Evolutionary conservation across 1,140 invertebrate genomes (phyloP).

Genomic region (Phymorhynchus buccinoides): DNA sequence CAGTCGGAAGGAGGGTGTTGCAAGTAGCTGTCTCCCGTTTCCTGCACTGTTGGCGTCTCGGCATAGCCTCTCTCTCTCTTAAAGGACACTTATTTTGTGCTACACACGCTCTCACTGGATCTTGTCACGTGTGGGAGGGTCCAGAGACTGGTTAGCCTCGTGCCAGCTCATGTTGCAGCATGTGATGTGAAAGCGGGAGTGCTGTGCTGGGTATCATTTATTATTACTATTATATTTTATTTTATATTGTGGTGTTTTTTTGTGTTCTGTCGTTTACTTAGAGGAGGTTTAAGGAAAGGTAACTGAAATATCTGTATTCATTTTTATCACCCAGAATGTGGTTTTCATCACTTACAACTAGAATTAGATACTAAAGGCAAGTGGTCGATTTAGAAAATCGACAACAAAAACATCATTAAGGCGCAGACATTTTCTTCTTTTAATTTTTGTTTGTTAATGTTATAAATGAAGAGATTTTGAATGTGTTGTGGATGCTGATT

Average conservation of each 20-base stretch:
- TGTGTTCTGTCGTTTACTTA: background rate
- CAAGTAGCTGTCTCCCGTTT: constrained; percentile 60
- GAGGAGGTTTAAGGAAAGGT: constrained; percentile 17
- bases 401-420: too few relatives aligned
- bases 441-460: background rate
- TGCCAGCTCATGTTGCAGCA: constrained; percentile 21
- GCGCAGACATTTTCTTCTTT: background rate
- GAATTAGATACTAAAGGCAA: background rate
- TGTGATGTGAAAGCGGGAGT: background rate
- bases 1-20: constrained; percentile 87
- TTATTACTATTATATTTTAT: too few relatives aligned
- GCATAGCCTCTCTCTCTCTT: constrained; percentile 9
- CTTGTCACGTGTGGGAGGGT: background rate
- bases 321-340: background rate
- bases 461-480: background rate
- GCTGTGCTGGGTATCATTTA: constrained; percentile 34
- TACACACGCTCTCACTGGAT: constrained; percentile 1
- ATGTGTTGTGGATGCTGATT: background rate
- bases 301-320: background rate
- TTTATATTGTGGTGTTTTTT: too few relatives aligned
- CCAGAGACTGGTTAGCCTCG: constrained; percentile 36
- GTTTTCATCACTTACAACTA: background rate
- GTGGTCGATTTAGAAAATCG: too few relatives aligned
- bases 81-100: constrained; percentile 28
- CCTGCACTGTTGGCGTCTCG: background rate